Evolutionary conservation across 1,140 invertebrate species (phyloP).

Genomic region (Macrostomum lignano): DNA sequence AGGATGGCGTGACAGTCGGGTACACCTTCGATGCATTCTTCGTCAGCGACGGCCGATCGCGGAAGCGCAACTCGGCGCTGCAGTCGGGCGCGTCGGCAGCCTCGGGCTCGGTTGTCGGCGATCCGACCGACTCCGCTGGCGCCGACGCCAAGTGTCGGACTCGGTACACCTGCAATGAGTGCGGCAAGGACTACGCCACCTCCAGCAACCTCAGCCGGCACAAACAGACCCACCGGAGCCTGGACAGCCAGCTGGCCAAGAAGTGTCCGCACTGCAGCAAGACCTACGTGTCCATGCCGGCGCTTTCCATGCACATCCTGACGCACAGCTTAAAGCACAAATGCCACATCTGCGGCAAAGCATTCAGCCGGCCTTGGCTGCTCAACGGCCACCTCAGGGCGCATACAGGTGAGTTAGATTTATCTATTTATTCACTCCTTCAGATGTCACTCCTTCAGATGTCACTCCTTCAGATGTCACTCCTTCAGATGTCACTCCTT

Average conservation of each 20-base stretch:
- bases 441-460: no score
- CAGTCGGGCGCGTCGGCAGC: not conserved
- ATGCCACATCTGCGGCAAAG: slow-evolving; percentile 77
- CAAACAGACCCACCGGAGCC: slow-evolving; percentile 70
- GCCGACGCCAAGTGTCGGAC: slow-evolving; percentile 14
- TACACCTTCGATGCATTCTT: slow-evolving; percentile 82
- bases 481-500: no score
- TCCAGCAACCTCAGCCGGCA: slow-evolving; percentile 75
- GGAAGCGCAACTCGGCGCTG: slow-evolving; percentile 25
- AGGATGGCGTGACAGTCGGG: slow-evolving; percentile 37
- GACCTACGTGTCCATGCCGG: slow-evolving; percentile 68
- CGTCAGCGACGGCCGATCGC: slow-evolving; percentile 62
- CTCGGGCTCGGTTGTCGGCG: not conserved
- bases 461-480: no score
- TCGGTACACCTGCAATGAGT: slow-evolving; percentile 71
- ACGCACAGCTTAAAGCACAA: slow-evolving; percentile 90
- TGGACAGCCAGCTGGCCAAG: slow-evolving; percentile 59
- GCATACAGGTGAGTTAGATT: slow-evolving; percentile 42
- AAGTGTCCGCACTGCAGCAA: slow-evolving; percentile 84
- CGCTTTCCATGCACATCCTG: slow-evolving; percentile 88
- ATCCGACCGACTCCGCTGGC: slow-evolving; percentile 6
- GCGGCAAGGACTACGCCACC: slow-evolving; percentile 78
- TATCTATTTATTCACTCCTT: no score
- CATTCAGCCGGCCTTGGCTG: slow-evolving; percentile 79
- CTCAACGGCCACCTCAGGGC: slow-evolving; percentile 38